A percentile compares a stretch with the other conserved stretches of the same genome.
Evolutionary conservation across 2,797 vertebrate species (phyloP).

Genomic region (Otolemur crassicaudatus): DNA sequence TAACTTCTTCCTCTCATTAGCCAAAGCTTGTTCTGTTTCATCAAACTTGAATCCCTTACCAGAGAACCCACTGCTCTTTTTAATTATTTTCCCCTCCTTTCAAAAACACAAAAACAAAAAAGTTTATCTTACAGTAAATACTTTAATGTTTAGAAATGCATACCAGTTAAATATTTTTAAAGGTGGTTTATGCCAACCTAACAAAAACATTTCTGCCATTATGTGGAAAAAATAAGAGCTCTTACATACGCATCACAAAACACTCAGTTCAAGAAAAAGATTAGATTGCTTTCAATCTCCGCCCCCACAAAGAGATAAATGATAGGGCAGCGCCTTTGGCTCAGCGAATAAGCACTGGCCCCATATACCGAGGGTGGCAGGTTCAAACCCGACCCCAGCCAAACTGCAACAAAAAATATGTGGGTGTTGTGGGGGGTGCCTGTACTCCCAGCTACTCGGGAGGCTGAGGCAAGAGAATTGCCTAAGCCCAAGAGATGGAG

Average conservation of each 20-base stretch:
- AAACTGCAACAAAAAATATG: too few species aligned
- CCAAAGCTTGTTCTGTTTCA: slow-evolving; percentile 97
- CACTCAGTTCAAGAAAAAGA: slow-evolving; percentile 11
- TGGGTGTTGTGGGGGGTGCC: too few species aligned
- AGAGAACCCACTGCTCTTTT: slow-evolving; percentile 98
- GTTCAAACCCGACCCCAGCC: too few species aligned
- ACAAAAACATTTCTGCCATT: slow-evolving; percentile 48
- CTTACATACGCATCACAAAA: background rate
- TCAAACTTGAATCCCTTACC: slow-evolving; percentile 99
- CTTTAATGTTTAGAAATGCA: background rate
- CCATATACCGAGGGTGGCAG: too few species aligned
- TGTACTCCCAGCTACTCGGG: too few species aligned
- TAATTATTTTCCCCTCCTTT: slow-evolving; percentile 97
- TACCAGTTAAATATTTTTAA: slow-evolving; percentile 50
- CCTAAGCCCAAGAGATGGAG: too few species aligned
- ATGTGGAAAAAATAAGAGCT: background rate
- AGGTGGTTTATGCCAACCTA: background rate
- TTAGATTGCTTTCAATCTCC: background rate
- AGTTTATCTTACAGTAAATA: slow-evolving; percentile 87
- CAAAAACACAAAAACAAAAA: slow-evolving; percentile 67
- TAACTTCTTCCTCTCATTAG: slow-evolving; percentile 98
- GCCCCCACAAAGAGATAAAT: background rate
- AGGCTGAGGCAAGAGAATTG: too few species aligned
- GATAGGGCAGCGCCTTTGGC: background rate
- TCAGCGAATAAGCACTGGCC: too few species aligned